Evolutionary conservation across 2,888 invertebrate genomes (phyloP), one percentile per base, ranked within the genome.

Genomic region (Drosophila gaucha): DNA sequence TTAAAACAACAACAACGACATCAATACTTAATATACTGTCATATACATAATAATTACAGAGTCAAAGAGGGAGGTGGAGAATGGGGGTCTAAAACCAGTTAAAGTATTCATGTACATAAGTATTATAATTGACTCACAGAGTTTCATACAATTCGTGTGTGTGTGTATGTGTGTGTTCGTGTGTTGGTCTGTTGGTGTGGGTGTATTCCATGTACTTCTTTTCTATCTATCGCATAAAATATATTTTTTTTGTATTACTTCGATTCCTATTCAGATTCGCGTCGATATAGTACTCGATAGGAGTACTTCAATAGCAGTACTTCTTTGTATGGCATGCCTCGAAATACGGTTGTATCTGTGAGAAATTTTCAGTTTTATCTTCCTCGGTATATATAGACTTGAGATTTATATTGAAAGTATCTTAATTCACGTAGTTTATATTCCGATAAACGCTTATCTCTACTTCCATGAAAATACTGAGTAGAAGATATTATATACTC

Each of bases 111-210:
- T 80, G 59, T 80, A 80, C 72, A 84, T 84, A 84, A 75, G 66
- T 87, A 41, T 41, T 41, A 41, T 41, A 88, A 82, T 82, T 82
- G 82, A 82, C 82, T 82, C 83, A 82, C 86, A 87, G 78, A 87
- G 80, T 67, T 65, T 68, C 64, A 56, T 71, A 50, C 36, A 52
- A 36, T 58, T 44, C 33, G 12, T 39, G 52, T 24, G 18, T 28
- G 31, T 30, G 35, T 46, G 43, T 35, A 47, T 46, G 30, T 50
- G 44, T 35, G 30, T 44, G 24, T 50, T 26, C 16, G 18, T 39
- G 33, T 28, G 18, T 43, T 16, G n/a, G 31, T 35, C 41, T 33
- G 41, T 24, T 22, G 3, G 31, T 18, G 38, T 39, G 51, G n/a
- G n/a, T 31, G 30, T 30, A 35, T 26, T 16, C 12, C 12, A 3